Evolutionary conservation across 2,113 vertebrate species (phyloP).

Genomic region (Colossoma macropomum): DNA sequence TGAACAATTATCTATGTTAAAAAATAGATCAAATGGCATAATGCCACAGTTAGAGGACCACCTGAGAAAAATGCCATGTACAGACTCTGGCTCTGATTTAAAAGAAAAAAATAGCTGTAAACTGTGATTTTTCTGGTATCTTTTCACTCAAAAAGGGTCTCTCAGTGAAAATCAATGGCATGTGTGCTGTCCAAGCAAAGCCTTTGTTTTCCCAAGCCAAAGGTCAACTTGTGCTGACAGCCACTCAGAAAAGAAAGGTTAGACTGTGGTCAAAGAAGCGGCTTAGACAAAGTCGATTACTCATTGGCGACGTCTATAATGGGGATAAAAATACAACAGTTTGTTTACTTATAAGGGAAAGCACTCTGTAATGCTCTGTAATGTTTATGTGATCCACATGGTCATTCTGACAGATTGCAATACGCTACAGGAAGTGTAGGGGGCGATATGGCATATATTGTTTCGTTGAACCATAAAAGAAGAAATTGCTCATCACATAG

Average conservation of each 20-base stretch:
- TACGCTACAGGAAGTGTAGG: background rate
- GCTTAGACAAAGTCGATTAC: background rate
- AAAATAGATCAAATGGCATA: constrained; percentile 52
- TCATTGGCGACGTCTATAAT: background rate
- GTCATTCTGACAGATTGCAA: background rate
- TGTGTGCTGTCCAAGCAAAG: constrained; percentile 33
- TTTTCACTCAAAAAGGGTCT: constrained; percentile 32
- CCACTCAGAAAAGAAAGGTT: constrained; percentile 13
- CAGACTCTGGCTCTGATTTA: constrained; percentile 57
- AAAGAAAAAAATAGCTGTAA: constrained; percentile 36
- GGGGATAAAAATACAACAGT: background rate
- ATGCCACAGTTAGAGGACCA: constrained; percentile 41
- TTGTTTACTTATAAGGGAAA: background rate
- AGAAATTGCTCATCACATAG: background rate
- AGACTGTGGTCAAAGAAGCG: background rate
- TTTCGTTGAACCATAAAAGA: background rate
- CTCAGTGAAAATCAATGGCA: background rate
- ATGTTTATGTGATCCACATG: background rate
- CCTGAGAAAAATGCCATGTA: constrained; percentile 49
- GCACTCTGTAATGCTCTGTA: background rate
- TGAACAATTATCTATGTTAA: constrained; percentile 54
- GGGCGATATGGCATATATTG: background rate
- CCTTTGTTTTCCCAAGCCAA: constrained; percentile 16
- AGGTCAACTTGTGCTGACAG: constrained; percentile 28
- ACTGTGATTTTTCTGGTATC: constrained; percentile 53